phyloP scores from a whole-genome alignment of 2,113 vertebrate genomes.

The Bubo blakistoni region DNA sequence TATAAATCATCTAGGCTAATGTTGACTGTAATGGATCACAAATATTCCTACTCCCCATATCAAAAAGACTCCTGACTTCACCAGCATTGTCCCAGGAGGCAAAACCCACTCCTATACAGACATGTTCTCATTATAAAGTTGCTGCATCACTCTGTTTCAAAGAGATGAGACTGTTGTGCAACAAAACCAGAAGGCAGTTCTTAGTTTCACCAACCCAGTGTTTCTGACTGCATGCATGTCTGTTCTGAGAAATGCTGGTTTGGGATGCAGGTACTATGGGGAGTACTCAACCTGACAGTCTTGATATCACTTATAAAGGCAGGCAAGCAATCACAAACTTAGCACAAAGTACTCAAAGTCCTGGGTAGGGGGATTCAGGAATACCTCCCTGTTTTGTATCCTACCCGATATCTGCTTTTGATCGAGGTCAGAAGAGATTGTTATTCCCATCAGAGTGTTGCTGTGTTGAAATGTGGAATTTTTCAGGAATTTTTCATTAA shows the following conservation, averaged over 20 bases:
- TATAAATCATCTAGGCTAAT: not conserved
- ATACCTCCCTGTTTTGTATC: not conserved
- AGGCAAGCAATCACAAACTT: not conserved
- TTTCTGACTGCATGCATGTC: not conserved
- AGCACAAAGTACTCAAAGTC: not conserved
- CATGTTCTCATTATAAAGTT: not conserved
- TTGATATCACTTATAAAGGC: not conserved
- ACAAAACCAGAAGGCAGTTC: not conserved
- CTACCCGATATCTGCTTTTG: not conserved
- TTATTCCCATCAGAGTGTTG: constrained; percentile 30
- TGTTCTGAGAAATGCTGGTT: not conserved
- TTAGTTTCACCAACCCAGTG: not conserved
- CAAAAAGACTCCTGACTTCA: not conserved
- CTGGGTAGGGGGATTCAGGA: not conserved
- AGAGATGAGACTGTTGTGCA: not conserved
- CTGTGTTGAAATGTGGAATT: constrained; percentile 54
- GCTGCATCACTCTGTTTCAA: not conserved
- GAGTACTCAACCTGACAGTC: not conserved
- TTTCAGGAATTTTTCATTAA: constrained; percentile 70
- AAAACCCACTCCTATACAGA: not conserved
- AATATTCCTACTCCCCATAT: not conserved
- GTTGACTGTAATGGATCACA: not conserved
- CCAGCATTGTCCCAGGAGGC: not conserved
- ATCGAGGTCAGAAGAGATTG: not conserved
- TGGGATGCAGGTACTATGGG: not conserved